Evolutionary conservation across 2,113 vertebrate species (phyloP).

Genomic region (Prietella phreatophila): DNA sequence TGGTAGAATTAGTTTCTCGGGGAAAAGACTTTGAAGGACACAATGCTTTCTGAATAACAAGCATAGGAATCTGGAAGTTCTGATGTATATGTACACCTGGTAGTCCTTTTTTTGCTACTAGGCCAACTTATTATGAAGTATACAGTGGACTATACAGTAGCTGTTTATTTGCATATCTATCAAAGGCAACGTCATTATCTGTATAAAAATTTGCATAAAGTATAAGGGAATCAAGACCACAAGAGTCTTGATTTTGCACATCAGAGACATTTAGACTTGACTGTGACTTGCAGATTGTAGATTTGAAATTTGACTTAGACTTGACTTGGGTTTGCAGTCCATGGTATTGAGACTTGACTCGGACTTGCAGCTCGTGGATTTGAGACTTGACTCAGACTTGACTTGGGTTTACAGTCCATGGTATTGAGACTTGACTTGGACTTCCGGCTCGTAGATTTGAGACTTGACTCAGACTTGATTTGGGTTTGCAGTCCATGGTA

Average conservation of each 20-base stretch:
- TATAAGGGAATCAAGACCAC: neutral
- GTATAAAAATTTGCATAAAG: neutral
- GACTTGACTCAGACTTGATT: neutral
- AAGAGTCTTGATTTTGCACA: neutral
- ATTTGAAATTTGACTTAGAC: neutral
- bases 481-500: neutral
- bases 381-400: neutral
- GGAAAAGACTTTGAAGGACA: conserved; percentile 5
- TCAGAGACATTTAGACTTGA: no score
- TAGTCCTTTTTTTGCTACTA: neutral
- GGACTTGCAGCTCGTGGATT: neutral
- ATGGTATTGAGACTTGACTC: neutral
- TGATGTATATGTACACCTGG: neutral
- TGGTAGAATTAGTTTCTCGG: conserved; percentile 15
- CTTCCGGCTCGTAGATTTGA: neutral
- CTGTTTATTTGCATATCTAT: neutral
- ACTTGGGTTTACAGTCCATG: neutral
- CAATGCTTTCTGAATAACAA: conserved; percentile 25
- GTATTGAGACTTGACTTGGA: neutral
- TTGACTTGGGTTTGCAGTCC: neutral
- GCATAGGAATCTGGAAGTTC: neutral
- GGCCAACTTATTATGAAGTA: neutral
- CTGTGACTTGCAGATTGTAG: neutral
- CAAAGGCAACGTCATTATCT: neutral
- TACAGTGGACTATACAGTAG: neutral